Conservation (phyloP, 2,888 invertebrate genomes). For the Scaptomyza parva region DNA sequence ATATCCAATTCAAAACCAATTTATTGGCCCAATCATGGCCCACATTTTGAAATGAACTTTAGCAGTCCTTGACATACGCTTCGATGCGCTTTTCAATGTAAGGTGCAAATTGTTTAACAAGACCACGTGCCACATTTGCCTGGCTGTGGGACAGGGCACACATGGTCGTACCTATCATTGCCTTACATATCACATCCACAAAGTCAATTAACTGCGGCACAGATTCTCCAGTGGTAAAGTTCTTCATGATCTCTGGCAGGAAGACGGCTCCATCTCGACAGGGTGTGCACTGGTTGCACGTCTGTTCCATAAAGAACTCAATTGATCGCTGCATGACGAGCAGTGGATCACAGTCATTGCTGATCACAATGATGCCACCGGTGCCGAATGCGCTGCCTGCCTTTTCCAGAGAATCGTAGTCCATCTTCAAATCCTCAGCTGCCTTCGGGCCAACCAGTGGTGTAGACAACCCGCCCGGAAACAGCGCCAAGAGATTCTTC, state of each 20-base stretch:
- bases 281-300: slow-evolving; percentile 99
- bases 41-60: background rate
- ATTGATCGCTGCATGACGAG: slow-evolving; percentile 97
- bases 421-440: slow-evolving; percentile 96
- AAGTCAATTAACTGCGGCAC: slow-evolving; percentile 97
- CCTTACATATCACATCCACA: slow-evolving; percentile 98
- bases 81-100: slow-evolving; percentile 93
- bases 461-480: slow-evolving; percentile 98
- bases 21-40: slow-evolving; percentile 42
- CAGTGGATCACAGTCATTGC: slow-evolving; percentile 97
- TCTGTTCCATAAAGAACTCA: slow-evolving; percentile 99
- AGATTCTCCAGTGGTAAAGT: slow-evolving; percentile 94
- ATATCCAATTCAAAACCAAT: slow-evolving; percentile 50
- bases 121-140: slow-evolving; percentile 98
- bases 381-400: slow-evolving; percentile 97
- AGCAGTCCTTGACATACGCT: slow-evolving; percentile 82
- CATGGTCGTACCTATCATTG: slow-evolving; percentile 98
- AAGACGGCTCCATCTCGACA: slow-evolving; percentile 97
- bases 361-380: slow-evolving; percentile 99
- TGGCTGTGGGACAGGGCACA: slow-evolving; percentile 98
- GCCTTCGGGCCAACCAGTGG: slow-evolving; percentile 96
- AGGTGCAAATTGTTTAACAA: slow-evolving; percentile 96
- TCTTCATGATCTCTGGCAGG: slow-evolving; percentile 94
- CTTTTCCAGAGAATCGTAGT: slow-evolving; percentile 96
- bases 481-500: slow-evolving; percentile 98